These are phyloP conservation scores for Exocentrus adspersus DNA, from an alignment of 2,888 invertebrate species.

Conservation along the genomic window DNA sequence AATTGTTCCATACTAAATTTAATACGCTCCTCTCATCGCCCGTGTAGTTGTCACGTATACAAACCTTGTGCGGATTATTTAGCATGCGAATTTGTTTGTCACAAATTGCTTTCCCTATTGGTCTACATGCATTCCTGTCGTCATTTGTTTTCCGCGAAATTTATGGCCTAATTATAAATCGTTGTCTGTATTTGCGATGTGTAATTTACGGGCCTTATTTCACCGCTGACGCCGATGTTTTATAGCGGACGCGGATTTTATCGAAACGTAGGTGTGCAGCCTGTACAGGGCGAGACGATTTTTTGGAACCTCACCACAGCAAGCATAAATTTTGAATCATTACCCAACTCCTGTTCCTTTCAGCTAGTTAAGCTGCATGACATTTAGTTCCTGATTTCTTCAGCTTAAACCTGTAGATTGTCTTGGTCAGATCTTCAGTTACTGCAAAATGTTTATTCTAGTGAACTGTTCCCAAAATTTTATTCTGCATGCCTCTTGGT, in stretches of 20 bases:
- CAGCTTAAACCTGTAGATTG: too few species aligned
- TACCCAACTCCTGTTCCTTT: too few species aligned
- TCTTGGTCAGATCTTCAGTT: too few species aligned
- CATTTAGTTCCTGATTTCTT: too few species aligned
- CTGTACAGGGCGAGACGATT: too few species aligned
- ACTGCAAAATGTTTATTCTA: too few species aligned
- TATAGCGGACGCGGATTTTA: slow-evolving; percentile 11
- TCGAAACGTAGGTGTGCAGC: slow-evolving; percentile 9
- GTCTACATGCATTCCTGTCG: slow-evolving; percentile 63
- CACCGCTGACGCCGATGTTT: slow-evolving; percentile 24
- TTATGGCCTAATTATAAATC: slow-evolving; percentile 63
- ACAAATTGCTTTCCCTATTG: slow-evolving; percentile 63
- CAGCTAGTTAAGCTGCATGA: too few species aligned
- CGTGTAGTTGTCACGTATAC: slow-evolving; percentile 46
- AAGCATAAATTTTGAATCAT: too few species aligned
- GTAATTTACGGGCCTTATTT: slow-evolving; percentile 52
- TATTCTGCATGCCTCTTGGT: too few species aligned
- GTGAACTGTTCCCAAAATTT: too few species aligned
- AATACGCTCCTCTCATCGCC: slow-evolving; percentile 35
- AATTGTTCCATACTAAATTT: slow-evolving; percentile 40
- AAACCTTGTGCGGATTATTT: slow-evolving; percentile 52
- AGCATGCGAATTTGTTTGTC: slow-evolving; percentile 60
- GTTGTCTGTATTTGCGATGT: slow-evolving; percentile 58
- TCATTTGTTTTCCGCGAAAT: slow-evolving; percentile 62
- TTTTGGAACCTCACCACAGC: too few species aligned